Base-by-base conservation (phyloP, 1,140 invertebrate species). In the Aphelenchoides avenae region DNA sequence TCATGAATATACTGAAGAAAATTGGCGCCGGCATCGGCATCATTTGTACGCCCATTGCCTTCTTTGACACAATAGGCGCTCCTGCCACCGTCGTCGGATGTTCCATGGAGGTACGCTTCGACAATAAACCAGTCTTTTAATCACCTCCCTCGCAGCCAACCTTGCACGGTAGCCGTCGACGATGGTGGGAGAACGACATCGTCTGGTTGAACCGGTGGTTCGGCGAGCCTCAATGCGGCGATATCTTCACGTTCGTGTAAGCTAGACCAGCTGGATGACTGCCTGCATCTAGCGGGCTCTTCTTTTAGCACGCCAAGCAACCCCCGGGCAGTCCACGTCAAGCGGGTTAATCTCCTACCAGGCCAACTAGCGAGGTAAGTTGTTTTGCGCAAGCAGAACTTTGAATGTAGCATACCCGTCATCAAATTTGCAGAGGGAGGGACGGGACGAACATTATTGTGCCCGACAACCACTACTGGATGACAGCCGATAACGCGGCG, bases 91-190 rank as follows among this genome's bases (percentile, higher is more conserved):
- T 64, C 22, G 22, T 24, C 3, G 61, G 61, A 4, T 9, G 51
- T 39, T 64, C 61, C 1, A 64, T 64, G 61, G 64, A 63, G 64
- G 61, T 63, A 27, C 26, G 36, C 41, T 30, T 24, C 6, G 15
- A 47, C 11, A 47, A 15, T 9, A 20, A 46, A 5, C 5, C 0
- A 52, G 27, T 22, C 20, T 4, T n/a, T 4, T 53, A 5, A 5
- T 24, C 2, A 1, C 49, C 11, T 62, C 5, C n/a, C 13, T 46
- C 63, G 22, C 6, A 64, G 58, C 57, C 57, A 22, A 60, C 57
- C 7, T 44, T 60, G 18, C 15, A 22, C 9, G 57, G 57, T 2
- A 59, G 50, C 15, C 22, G 62, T 18, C 36, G 31, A 7, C 57
- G 59, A n/a, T 59, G 57, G 57, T 56, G 27, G 57, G 27, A 56